Evolutionary conservation across 2,113 vertebrate genomes (phyloP).

Genomic region (Synodontis membranacea): DNA sequence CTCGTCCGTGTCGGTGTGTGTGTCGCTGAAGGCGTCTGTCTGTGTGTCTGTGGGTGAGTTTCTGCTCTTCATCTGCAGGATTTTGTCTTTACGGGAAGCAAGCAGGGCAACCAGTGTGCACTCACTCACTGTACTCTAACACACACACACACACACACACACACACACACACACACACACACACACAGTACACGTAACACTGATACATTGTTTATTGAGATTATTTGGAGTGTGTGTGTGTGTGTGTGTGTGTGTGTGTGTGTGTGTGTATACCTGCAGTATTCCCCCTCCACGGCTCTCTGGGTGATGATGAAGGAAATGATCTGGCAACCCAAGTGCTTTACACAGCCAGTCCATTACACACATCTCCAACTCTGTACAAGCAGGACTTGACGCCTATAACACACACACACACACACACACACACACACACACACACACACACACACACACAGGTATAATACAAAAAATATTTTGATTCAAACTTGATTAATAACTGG

Average conservation of each 20-base stretch:
- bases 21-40: slow-evolving; percentile 56
- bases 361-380: slow-evolving; percentile 94
- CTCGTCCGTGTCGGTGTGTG: slow-evolving; percentile 77
- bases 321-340: slow-evolving; percentile 88
- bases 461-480: not conserved
- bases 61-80: slow-evolving; percentile 77
- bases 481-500: too few relatives aligned
- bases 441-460: slow-evolving; percentile 15
- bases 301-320: slow-evolving; percentile 87
- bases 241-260: slow-evolving; percentile 17
- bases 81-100: slow-evolving; percentile 88
- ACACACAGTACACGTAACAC: slow-evolving; percentile 63
- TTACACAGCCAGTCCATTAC: slow-evolving; percentile 96
- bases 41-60: slow-evolving; percentile 70
- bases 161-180: slow-evolving; percentile 40
- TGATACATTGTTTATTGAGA: slow-evolving; percentile 73
- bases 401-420: slow-evolving; percentile 37
- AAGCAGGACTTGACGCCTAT: slow-evolving; percentile 93
- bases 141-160: slow-evolving; percentile 40
- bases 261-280: slow-evolving; percentile 79
- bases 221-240: not conserved
- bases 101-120: slow-evolving; percentile 88
- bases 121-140: slow-evolving; percentile 91
- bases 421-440: slow-evolving; percentile 32
- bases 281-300: slow-evolving; percentile 87